A percentile compares a stretch with the other conserved stretches of the same genome.
phyloP scores from a whole-genome alignment of 2,888 invertebrate genomes.

The Diaprepes abbreviatus region DNA sequence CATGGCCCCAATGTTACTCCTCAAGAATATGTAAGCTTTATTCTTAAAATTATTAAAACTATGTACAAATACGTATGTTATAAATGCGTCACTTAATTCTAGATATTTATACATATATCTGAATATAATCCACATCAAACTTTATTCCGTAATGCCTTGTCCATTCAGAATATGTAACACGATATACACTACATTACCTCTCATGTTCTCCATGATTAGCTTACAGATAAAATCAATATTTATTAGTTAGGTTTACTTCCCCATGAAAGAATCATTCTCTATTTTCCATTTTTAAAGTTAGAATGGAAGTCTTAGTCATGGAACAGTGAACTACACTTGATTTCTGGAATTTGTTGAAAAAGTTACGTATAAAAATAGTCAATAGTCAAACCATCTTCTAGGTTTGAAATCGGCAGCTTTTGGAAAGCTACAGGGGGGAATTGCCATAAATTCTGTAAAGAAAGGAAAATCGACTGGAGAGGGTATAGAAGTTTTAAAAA shows the following conservation, averaged over 20 bases:
- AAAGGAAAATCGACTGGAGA: no score
- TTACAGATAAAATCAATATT: constrained; percentile 24
- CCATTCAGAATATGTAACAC: constrained; percentile 9
- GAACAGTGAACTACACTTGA: neutral
- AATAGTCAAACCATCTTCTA: no score
- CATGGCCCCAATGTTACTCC: no score
- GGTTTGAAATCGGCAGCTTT: no score
- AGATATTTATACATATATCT: no score
- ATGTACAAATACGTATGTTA: no score
- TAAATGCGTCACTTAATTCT: no score
- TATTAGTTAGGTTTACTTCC: constrained; percentile 26
- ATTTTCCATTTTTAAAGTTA: constrained; percentile 1
- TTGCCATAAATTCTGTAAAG: no score
- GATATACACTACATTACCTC: constrained; percentile 7
- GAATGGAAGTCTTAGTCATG: neutral
- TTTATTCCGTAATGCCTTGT: neutral
- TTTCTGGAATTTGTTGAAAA: neutral
- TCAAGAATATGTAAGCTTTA: no score
- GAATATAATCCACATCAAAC: neutral
- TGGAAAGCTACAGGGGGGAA: no score
- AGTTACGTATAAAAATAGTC: neutral
- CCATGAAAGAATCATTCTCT: constrained; percentile 8
- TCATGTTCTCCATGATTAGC: neutral
- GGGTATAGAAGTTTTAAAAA: no score
- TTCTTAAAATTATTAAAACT: no score